phyloP scores from a whole-genome alignment of 2,888 invertebrate genomes.

The Ceraclea dissimilis region DNA sequence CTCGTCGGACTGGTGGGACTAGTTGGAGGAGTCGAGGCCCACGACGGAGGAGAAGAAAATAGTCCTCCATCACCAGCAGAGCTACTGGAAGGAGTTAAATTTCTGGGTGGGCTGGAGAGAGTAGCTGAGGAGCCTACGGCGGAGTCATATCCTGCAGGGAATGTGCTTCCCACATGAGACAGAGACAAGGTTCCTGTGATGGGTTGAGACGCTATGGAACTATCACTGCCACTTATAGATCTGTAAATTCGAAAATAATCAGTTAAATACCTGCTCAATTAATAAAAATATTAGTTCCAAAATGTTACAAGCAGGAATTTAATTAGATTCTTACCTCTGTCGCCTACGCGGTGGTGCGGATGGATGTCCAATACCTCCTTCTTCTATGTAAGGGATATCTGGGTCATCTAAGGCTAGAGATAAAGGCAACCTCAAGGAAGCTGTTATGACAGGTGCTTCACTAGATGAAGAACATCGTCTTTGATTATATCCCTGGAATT shows the following conservation, averaged over 20 bases:
- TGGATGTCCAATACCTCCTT: conserved; percentile 37
- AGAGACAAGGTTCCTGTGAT: conserved; percentile 37
- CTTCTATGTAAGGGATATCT: conserved; percentile 65
- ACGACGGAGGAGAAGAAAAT: conserved; percentile 49
- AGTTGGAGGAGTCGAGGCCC: conserved; percentile 51
- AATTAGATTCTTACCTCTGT: conserved; percentile 33
- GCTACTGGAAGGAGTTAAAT: conserved; percentile 35
- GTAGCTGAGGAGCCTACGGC: conserved; percentile 58
- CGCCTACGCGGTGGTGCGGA: conserved; percentile 43
- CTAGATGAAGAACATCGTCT: conserved; percentile 56
- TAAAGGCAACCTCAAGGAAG: conserved; percentile 72
- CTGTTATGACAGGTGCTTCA: conserved; percentile 63
- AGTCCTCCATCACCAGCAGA: conserved; percentile 35
- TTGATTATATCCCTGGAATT: conserved; percentile 21
- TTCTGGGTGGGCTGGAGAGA: conserved; percentile 45
- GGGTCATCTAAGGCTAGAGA: conserved; percentile 51
- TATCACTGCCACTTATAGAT: conserved; percentile 43
- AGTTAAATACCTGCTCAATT: too few species aligned
- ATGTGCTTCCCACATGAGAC: conserved; percentile 33
- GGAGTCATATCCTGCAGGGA: conserved; percentile 45
- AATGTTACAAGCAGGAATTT: too few species aligned
- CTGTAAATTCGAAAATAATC: conserved; percentile 25
- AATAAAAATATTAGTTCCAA: too few species aligned
- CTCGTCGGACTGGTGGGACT: conserved; percentile 44
- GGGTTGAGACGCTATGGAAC: conserved; percentile 38